A percentile compares a stretch with the other conserved stretches of the same genome.
phyloP scores from a whole-genome alignment of 2,113 vertebrate species.

The Indicator indicator region DNA sequence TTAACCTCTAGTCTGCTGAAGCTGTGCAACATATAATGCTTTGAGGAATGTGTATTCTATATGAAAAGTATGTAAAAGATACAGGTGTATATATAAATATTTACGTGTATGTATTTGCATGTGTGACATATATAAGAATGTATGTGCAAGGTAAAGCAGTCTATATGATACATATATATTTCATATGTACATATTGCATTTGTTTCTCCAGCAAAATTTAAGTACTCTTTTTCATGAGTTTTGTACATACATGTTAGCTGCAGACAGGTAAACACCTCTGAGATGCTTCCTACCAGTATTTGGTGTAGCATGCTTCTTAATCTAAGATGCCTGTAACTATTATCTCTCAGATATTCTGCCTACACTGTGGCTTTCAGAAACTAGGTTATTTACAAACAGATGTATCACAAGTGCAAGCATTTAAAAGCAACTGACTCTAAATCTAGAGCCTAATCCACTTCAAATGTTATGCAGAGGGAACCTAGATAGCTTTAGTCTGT shows the following conservation, averaged over 20 bases:
- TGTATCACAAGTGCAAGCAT: neutral
- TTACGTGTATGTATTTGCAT: neutral
- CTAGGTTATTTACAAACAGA: conserved; percentile 4
- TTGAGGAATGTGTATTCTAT: neutral
- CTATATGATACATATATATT: neutral
- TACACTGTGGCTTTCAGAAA: neutral
- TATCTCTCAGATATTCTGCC: neutral
- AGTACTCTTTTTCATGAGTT: neutral
- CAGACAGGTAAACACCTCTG: neutral
- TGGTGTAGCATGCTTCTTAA: neutral
- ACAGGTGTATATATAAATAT: neutral
- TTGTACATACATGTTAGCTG: neutral
- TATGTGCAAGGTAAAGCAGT: neutral
- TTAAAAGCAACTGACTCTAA: conserved; percentile 1
- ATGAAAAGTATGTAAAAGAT: neutral
- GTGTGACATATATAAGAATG: neutral
- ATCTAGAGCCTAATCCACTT: conserved; percentile 16
- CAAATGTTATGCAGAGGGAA: conserved; percentile 3
- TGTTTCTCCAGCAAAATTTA: neutral
- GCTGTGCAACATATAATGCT: conserved; percentile 13
- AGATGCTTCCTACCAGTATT: neutral
- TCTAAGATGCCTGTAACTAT: conserved; percentile 18
- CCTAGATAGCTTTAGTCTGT: conserved; percentile 12
- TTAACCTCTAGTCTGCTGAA: conserved; percentile 72
- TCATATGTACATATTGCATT: neutral